Conservation (phyloP, 1,140 invertebrate genomes). For the Trinorchestia longiramus region DNA sequence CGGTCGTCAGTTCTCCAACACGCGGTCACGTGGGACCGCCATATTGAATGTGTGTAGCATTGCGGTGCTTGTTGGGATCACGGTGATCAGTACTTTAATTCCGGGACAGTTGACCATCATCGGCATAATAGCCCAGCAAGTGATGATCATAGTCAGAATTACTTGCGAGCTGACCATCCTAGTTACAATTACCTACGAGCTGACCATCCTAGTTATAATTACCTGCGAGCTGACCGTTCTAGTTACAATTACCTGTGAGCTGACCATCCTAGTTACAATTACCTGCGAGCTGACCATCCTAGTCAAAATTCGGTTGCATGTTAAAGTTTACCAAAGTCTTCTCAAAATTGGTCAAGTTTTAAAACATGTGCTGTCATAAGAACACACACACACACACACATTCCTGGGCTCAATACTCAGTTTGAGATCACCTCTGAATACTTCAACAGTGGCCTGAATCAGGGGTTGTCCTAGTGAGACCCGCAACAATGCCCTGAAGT, state of each 20-base stretch:
- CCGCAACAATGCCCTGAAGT: too few relatives aligned
- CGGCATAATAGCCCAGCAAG: neutral
- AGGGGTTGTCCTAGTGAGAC: too few relatives aligned
- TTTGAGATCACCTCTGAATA: too few relatives aligned
- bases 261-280: neutral
- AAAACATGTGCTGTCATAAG: too few relatives aligned
- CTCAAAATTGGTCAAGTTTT: too few relatives aligned
- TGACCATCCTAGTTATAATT: neutral
- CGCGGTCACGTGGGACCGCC: neutral
- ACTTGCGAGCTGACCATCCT: neutral
- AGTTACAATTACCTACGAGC: neutral
- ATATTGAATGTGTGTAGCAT: neutral
- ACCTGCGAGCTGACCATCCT: neutral
- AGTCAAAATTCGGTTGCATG: neutral
- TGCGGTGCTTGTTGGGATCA: neutral
- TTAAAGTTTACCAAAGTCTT: too few relatives aligned
- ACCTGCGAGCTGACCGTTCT: neutral
- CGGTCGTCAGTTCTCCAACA: neutral
- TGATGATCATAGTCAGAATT: neutral
- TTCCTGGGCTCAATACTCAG: too few relatives aligned
- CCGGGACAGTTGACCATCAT: neutral
- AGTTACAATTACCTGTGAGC: neutral
- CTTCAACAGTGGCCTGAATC: too few relatives aligned
- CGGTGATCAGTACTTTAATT: too few relatives aligned
- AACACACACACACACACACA: too few relatives aligned